Conservation (phyloP, 2,797 vertebrate genomes). For the Tokudaia muenninki region DNA sequence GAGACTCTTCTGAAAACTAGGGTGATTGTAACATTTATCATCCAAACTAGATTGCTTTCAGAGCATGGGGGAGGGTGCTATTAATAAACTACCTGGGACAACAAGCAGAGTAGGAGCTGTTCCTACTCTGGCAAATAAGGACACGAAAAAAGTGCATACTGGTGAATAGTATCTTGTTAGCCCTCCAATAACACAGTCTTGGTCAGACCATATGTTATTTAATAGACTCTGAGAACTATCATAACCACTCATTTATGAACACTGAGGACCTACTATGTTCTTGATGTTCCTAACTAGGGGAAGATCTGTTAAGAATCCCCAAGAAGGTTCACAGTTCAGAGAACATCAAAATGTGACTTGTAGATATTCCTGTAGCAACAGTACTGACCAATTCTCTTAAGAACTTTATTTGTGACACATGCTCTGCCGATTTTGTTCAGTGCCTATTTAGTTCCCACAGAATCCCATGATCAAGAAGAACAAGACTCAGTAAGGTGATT, state of each 20-base stretch:
- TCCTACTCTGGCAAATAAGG: neutral
- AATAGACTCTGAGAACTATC: neutral
- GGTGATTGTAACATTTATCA: constrained; percentile 6
- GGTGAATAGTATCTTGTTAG: neutral
- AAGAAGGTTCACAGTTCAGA: neutral
- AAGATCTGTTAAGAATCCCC: neutral
- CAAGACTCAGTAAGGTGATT: neutral
- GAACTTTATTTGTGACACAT: neutral
- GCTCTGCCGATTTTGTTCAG: neutral
- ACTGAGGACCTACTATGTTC: neutral
- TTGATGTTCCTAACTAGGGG: neutral
- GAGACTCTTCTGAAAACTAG: neutral
- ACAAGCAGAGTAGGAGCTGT: neutral
- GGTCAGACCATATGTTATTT: neutral
- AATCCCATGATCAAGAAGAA: neutral
- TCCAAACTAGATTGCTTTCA: constrained; percentile 50
- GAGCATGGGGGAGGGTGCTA: neutral
- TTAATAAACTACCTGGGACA: constrained; percentile 18
- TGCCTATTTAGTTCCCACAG: neutral
- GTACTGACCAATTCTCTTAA: neutral
- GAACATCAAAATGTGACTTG: neutral
- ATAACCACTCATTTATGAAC: neutral
- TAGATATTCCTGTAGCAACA: neutral
- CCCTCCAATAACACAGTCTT: neutral
- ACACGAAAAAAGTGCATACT: neutral